phyloP scores from a whole-genome alignment of 2,113 vertebrate species.

The Corythoichthys intestinalis region DNA sequence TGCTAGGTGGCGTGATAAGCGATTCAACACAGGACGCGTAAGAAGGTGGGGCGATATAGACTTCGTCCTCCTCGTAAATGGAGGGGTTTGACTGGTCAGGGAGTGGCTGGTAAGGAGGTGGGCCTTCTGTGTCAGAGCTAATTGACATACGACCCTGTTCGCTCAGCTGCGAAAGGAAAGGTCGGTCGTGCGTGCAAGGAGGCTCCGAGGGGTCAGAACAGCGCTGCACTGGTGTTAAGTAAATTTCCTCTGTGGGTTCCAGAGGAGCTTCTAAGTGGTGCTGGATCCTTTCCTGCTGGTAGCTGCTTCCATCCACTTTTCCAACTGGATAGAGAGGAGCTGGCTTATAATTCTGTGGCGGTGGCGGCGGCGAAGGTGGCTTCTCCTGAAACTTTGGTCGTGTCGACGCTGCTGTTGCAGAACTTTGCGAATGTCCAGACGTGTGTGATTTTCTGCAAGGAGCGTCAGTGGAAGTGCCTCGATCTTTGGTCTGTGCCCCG shows the following conservation, averaged over 20 bases:
- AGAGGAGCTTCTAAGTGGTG: constrained; percentile 86
- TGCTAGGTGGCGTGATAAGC: constrained; percentile 56
- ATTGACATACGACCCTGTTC: constrained; percentile 89
- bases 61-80: constrained; percentile 88
- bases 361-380: constrained; percentile 65
- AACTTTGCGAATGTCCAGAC: constrained; percentile 71
- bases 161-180: constrained; percentile 80
- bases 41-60: constrained; percentile 63
- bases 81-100: constrained; percentile 83
- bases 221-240: constrained; percentile 89
- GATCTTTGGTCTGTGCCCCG: constrained; percentile 85
- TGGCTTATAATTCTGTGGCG: constrained; percentile 61
- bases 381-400: constrained; percentile 61
- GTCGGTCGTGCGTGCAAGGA: constrained; percentile 58
- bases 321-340: constrained; percentile 64
- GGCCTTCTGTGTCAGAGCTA: constrained; percentile 86
- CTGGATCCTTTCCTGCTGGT: constrained; percentile 83
- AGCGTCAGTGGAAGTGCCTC: constrained; percentile 89
- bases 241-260: constrained; percentile 96
- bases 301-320: constrained; percentile 65
- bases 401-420: constrained; percentile 25
- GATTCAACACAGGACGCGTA: constrained; percentile 70
- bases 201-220: constrained; percentile 76
- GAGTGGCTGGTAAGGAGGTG: constrained; percentile 78
- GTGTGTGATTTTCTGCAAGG: constrained; percentile 79